These are phyloP conservation scores for Phaonia tiefii DNA, from an alignment of 2,888 invertebrate genomes.

Conservation along the genomic window DNA sequence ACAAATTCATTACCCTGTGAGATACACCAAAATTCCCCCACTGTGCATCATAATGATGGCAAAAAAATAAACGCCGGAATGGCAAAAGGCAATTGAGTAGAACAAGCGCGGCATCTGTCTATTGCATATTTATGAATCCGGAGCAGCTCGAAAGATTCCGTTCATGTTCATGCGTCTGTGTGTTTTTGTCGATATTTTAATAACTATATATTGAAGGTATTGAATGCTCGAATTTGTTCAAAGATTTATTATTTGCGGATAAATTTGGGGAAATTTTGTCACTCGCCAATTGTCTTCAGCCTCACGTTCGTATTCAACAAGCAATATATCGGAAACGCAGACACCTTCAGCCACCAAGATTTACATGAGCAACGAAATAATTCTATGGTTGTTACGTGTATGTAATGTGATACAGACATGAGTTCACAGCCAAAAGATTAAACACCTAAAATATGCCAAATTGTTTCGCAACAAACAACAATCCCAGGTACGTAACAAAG, in stretches of 20 bases:
- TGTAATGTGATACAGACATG: not conserved
- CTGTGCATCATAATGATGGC: not conserved
- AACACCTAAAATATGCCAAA: too few relatives aligned
- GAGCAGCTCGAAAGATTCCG: not conserved
- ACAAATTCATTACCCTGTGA: too few relatives aligned
- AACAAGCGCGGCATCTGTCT: constrained; percentile 48
- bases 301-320: too few relatives aligned
- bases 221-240: constrained; percentile 28
- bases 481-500: too few relatives aligned
- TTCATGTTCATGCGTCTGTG: not conserved
- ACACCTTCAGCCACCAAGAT: not conserved
- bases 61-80: constrained; percentile 7
- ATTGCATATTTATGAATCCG: constrained; percentile 45
- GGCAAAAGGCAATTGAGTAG: constrained; percentile 45
- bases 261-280: not conserved
- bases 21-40: not conserved
- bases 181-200: constrained; percentile 22
- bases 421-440: not conserved
- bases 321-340: not conserved
- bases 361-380: not conserved
- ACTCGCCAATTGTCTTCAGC: too few relatives aligned
- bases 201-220: constrained; percentile 31
- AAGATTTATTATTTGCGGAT: constrained; percentile 35
- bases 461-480: too few relatives aligned
- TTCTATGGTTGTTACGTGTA: not conserved